A percentile compares a stretch with the other conserved stretches of the same genome.
These are phyloP conservation scores for Pseudorasbora parva DNA, from an alignment of 2,113 vertebrate genomes.

Conservation along the genomic window DNA sequence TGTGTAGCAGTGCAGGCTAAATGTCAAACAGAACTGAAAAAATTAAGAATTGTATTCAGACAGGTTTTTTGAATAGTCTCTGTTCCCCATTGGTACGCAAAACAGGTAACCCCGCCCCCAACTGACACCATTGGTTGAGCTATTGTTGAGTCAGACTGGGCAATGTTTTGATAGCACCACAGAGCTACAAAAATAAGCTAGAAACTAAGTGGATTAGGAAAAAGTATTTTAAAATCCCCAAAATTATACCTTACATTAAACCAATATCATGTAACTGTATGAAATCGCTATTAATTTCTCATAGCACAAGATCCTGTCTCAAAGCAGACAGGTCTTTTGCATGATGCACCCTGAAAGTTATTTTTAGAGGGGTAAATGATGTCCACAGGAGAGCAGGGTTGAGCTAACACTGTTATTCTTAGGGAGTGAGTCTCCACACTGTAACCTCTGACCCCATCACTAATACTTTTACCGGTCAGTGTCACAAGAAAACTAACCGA, in stretches of 20 bases:
- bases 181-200: neutral
- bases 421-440: constrained; percentile 59
- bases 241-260: neutral
- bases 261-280: neutral
- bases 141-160: neutral
- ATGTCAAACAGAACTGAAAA: neutral
- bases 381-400: constrained; percentile 47
- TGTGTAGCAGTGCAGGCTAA: neutral
- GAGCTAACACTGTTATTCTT: constrained; percentile 72
- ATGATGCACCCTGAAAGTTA: constrained; percentile 56
- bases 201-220: neutral
- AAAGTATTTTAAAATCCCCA: neutral
- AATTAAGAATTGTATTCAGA: neutral
- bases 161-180: neutral
- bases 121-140: neutral
- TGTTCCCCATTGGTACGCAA: neutral
- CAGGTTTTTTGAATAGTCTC: constrained; percentile 8
- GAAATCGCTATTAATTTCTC: neutral
- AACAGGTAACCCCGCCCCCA: neutral
- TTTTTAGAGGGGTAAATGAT: constrained; percentile 69
- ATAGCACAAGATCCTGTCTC: neutral
- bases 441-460: constrained; percentile 42
- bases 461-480: neutral
- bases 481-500: neutral
- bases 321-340: constrained; percentile 3